phyloP scores from a whole-genome alignment of 2,797 vertebrate species.

The Tangara arthus region DNA sequence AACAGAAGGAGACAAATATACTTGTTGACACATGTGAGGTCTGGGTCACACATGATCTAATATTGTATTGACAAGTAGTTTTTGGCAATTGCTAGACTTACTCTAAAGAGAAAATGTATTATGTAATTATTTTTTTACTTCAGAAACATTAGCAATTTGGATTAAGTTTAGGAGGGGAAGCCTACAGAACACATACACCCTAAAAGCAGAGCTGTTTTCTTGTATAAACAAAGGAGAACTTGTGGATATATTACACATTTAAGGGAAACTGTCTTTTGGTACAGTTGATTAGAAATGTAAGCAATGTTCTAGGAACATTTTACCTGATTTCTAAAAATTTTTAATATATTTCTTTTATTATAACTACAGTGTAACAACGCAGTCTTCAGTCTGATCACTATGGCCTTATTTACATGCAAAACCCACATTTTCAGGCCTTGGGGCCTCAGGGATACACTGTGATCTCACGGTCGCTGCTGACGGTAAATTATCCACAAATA shows the following conservation, averaged over 20 bases:
- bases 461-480: background rate
- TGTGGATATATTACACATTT: background rate
- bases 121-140: constrained; percentile 59
- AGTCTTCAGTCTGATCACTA: background rate
- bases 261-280: background rate
- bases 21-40: constrained; percentile 44
- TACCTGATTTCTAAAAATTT: background rate
- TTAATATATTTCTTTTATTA: background rate
- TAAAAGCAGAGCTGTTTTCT: background rate
- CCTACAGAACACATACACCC: background rate
- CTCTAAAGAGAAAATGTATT: constrained; percentile 53
- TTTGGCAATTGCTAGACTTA: constrained; percentile 67
- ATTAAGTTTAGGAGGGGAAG: constrained; percentile 42
- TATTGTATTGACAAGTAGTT: constrained; percentile 64
- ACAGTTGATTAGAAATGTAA: background rate
- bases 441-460: background rate
- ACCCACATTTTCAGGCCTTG: background rate
- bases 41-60: constrained; percentile 60
- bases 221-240: background rate
- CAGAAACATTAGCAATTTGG: constrained; percentile 43
- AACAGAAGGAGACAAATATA: constrained; percentile 55
- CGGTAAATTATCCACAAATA: background rate
- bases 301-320: background rate
- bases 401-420: background rate
- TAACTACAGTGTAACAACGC: background rate